phyloP scores from a whole-genome alignment of 2,888 invertebrate species.

The Protula sp. region DNA sequence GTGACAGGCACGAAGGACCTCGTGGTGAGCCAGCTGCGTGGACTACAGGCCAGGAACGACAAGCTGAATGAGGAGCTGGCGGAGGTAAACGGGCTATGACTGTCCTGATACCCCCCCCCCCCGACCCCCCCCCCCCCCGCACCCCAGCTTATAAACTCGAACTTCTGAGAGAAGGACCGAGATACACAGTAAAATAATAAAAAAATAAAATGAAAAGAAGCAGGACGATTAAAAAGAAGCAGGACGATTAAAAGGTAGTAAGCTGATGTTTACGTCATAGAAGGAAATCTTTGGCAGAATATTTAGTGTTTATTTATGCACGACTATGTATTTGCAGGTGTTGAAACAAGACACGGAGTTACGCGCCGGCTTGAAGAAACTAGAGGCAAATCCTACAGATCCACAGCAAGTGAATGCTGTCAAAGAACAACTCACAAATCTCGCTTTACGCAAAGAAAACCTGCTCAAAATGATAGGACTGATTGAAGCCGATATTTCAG shows the following conservation, averaged over 20 bases:
- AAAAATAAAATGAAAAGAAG: too few species aligned
- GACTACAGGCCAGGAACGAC: not conserved
- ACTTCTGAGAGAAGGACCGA: too few species aligned
- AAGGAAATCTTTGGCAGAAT: too few species aligned
- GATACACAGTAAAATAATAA: too few species aligned
- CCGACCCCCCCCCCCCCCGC: too few species aligned
- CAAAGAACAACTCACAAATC: not conserved
- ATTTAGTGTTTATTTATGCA: too few species aligned
- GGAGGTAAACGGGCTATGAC: not conserved
- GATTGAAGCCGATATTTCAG: conserved; percentile 33
- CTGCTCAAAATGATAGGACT: conserved; percentile 31
- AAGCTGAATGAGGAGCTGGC: not conserved
- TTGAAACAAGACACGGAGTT: not conserved
- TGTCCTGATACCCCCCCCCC: too few species aligned
- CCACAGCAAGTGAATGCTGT: not conserved
- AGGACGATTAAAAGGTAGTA: too few species aligned
- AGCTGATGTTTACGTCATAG: too few species aligned
- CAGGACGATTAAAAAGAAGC: too few species aligned
- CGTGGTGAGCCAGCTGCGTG: not conserved
- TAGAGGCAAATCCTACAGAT: not conserved
- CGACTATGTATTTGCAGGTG: not conserved
- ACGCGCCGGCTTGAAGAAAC: not conserved
- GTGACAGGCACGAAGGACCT: not conserved
- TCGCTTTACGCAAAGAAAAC: conserved; percentile 24
- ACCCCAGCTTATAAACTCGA: too few species aligned